Percentiles rank a stretch among this genome's conserved stretches.
These are phyloP conservation scores for Drosophila tani DNA, from an alignment of 1,140 invertebrate genomes.

Conservation along the genomic window DNA sequence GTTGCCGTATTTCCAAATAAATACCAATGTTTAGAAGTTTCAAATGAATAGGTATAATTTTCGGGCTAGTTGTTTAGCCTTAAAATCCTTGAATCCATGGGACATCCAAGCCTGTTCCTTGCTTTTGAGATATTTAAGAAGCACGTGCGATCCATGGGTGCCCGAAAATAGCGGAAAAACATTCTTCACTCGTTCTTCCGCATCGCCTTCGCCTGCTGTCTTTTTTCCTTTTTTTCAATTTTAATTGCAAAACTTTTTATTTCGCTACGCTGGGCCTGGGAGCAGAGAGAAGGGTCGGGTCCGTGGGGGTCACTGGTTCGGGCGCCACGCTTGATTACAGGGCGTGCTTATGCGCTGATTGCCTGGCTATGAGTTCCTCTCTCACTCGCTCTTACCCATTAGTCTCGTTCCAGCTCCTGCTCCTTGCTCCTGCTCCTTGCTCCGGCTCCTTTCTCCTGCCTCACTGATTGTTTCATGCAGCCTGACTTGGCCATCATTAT, in stretches of 20 bases:
- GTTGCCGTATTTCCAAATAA: no score
- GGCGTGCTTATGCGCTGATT: conserved; percentile 81
- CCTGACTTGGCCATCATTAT: conserved; percentile 76
- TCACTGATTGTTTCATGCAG: conserved; percentile 50
- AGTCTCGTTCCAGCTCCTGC: conserved; percentile 1
- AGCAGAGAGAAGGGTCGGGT: not conserved
- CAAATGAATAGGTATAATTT: no score
- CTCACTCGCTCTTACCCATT: conserved; percentile 29
- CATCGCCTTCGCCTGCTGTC: conserved; percentile 27
- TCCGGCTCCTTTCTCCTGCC: conserved; percentile 7
- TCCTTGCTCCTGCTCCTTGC: not conserved
- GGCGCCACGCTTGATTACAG: conserved; percentile 75
- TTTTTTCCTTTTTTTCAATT: conserved; percentile 62
- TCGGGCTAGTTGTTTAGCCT: no score
- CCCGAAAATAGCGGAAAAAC: conserved; percentile 33
- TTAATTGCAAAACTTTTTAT: conserved; percentile 83
- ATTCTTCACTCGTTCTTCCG: conserved; percentile 58
- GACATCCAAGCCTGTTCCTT: not conserved
- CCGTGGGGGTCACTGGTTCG: conserved; percentile 17
- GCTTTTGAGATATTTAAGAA: conserved; percentile 13
- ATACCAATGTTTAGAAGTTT: no score
- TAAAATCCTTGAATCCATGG: not conserved
- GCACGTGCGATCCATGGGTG: not conserved
- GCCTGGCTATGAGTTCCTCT: conserved; percentile 68
- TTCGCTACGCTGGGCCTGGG: conserved; percentile 61